Base-by-base conservation (phyloP, 2,888 invertebrate species). In the Drosophila infuscata region DNA sequence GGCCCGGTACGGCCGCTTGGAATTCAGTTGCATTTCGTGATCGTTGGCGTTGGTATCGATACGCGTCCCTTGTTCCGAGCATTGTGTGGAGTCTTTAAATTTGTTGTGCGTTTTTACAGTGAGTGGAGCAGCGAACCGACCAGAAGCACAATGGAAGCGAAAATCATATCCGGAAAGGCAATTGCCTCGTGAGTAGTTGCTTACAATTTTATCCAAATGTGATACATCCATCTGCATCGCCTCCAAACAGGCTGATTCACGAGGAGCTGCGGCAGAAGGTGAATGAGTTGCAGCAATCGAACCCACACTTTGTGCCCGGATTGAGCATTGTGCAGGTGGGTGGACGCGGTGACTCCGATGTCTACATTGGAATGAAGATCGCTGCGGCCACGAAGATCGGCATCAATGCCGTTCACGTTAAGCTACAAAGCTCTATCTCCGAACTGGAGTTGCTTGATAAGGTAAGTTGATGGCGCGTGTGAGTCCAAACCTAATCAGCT, bases 281-380 rank as follows among this genome's bases (percentile, higher is more conserved):
- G 6, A 90, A 92, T 6, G 93, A 94, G 62, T 92, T 97, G 74
- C 94, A 94, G 57, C 91, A 94, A 62, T 92, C 94, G 74, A 89
- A 95, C 66, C 94, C 96, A 3, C 93, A 94, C 71, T 98, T 97
- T 92, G 93, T 93, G 76, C 96, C 97, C 0, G 96, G 96, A 17
- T 94, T 99, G 79, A 97, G 98, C 30, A 98, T 99, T 91, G 97
- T 99, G 52, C 97, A 99, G 95, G 99, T 99, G 72, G 99, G 99
- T 15, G 97, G 96, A 2, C 95, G 99, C 1, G 98, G 98, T 93
- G 99, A 99, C 94, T 99, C 99, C 52, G 99, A 99, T 94, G 99
- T 99, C 7, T 99, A 99, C 94, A 99, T 99, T 91, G 94, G 98
- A 41, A 98, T 97, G 96, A 99, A 99, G 94, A 95, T 99, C 66